Base-by-base conservation (phyloP, 2,888 invertebrate species). In the Eupithecia vulgata region DNA sequence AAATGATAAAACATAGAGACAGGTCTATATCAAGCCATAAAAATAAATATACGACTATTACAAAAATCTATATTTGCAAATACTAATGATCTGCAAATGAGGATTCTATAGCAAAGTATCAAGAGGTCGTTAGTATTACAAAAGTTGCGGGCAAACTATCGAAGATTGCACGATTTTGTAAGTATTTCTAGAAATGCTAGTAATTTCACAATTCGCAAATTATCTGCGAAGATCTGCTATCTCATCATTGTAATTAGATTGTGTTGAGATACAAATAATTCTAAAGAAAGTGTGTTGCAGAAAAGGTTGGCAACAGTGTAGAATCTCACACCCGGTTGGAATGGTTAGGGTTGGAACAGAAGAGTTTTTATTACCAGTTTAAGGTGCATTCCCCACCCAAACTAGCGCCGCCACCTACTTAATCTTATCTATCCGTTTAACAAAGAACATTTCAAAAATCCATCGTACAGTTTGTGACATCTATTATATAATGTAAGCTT, bases 131-230 rank as follows among this genome's bases (percentile, higher is more conserved):
- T 75, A 73, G 67, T 68, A 70, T 76, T 79, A 73, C 79, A 73
- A 72, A 68, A 77, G 72, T 75, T 66, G 70, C 68, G 67, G 71
- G 40, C 61, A 67, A 76, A 76, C 73, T 74, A 74, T 79, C 75
- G 76, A 75, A 76, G 71, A 76, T 79, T 77, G 76, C 78, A 75
- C 64, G 76, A 75, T 64, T 62, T 61, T 10, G 61, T 64, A 64
- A 35, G 57, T 71, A 74, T 75, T 64, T 67, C 74, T 77, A 73
- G 74, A 78, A 78, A 75, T 75, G 72, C 66, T 64, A 57, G 45
- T 10, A 52, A 70, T 79, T 79, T 78, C 77, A 77, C 74, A 78
- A 79, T 69, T 67, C 15, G 40, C 76, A 59, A 74, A 76, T 71
- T 78, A 76, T 73, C 71, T 72, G n/a, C 48, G 67, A 65, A 71